Conservation (phyloP, 2,797 vertebrate genomes). For the Pseudopleuronectes americanus region DNA sequence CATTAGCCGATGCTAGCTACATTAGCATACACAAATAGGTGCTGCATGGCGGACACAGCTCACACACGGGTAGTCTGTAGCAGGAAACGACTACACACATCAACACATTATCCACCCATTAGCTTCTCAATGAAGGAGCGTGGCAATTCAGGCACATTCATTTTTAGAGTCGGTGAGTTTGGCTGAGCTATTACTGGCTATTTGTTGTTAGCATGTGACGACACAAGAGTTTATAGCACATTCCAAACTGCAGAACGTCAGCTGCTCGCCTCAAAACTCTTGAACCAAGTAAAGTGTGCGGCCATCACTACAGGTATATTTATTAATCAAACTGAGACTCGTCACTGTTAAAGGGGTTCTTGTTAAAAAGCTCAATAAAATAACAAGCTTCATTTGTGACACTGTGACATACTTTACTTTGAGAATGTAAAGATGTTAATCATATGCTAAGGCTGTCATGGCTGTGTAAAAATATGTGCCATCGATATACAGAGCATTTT, state of each 20-base stretch:
- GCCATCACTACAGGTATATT: no score
- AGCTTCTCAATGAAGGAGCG: no score
- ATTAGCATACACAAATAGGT: not conserved
- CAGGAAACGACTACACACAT: accelerated
- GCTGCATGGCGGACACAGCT: not conserved
- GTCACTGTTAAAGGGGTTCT: no score
- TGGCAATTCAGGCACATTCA: not conserved
- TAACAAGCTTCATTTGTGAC: not conserved
- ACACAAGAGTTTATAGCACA: not conserved
- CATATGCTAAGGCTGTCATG: no score
- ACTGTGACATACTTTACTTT: not conserved
- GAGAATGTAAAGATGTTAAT: not conserved
- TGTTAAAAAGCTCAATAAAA: not conserved
- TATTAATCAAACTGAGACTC: no score
- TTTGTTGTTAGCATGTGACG: not conserved
- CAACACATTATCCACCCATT: accelerated
- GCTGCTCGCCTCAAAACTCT: not conserved
- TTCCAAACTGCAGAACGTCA: not conserved
- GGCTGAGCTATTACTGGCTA: not conserved
- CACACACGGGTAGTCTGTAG: not conserved
- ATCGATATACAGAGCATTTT: no score
- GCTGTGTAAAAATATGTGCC: no score
- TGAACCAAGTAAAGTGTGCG: no score
- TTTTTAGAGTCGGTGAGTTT: not conserved
- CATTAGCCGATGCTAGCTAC: not conserved